Evolutionary conservation across 2,113 vertebrate genomes (phyloP).

Genomic region (Lampris megalopsis): DNA sequence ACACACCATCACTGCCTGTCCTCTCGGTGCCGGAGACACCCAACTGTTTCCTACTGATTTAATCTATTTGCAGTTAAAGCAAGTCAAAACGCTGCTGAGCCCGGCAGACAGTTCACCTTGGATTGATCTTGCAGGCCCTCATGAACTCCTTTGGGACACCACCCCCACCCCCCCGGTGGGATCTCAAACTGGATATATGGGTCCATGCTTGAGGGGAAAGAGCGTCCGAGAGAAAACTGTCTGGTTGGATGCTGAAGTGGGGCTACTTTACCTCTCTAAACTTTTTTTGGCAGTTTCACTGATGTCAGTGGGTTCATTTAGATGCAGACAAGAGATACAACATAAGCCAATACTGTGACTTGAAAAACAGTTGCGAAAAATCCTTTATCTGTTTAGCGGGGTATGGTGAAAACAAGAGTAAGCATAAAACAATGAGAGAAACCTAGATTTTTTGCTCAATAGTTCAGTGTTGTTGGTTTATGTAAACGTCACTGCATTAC

Average conservation of each 20-base stretch:
- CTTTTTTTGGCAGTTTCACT: not conserved
- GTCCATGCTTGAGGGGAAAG: not conserved
- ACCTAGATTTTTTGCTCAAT: no score
- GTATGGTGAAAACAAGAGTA: no score
- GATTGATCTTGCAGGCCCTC: conserved; percentile 61
- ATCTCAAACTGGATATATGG: conserved; percentile 44
- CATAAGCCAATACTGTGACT: no score
- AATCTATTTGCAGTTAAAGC: conserved; percentile 68
- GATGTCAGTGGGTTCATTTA: no score
- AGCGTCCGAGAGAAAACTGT: not conserved
- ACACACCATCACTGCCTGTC: conserved; percentile 17
- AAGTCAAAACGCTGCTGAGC: conserved; percentile 68
- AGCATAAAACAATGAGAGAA: no score
- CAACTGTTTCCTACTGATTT: conserved; percentile 53
- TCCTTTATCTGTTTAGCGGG: no score
- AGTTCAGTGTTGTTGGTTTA: no score
- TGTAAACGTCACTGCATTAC: no score
- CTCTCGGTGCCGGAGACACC: conserved; percentile 18
- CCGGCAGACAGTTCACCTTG: conserved; percentile 61
- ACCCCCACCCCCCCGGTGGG: conserved; percentile 13
- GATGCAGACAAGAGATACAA: no score
- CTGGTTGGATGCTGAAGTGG: not conserved
- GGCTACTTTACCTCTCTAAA: not conserved
- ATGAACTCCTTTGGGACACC: conserved; percentile 15
- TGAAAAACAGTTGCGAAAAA: no score